A percentile compares a stretch with the other conserved stretches of the same genome.
These are phyloP conservation scores for Mizuhopecten yessoensis DNA, from an alignment of 1,140 invertebrate species.

Conservation along the genomic window DNA sequence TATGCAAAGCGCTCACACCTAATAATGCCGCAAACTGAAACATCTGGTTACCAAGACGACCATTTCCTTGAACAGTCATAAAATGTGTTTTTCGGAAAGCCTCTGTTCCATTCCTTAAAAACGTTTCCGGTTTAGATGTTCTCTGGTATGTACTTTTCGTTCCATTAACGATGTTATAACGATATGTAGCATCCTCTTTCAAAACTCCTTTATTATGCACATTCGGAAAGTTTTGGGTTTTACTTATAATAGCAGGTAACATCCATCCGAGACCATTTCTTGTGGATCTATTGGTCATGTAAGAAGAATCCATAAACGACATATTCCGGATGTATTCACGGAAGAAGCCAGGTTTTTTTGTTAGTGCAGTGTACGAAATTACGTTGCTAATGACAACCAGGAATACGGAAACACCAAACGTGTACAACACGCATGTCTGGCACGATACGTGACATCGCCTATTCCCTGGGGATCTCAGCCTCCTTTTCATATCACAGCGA, in stretches of 20 bases:
- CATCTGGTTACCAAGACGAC: conserved; percentile 72
- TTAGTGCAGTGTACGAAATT: background rate
- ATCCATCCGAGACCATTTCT: background rate
- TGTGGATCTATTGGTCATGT: background rate
- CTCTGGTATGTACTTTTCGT: no score
- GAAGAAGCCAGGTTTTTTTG: background rate
- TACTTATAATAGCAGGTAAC: background rate
- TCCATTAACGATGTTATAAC: no score
- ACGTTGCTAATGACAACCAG: background rate
- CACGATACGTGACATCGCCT: background rate
- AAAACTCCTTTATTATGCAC: no score
- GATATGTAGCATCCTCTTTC: no score
- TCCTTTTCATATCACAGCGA: background rate
- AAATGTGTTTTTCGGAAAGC: conserved; percentile 52
- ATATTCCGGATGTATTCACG: background rate
- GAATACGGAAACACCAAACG: background rate
- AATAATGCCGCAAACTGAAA: conserved; percentile 71
- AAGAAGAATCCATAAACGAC: background rate
- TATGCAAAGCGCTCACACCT: conserved; percentile 61
- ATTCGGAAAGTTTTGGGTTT: no score
- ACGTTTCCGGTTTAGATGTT: no score
- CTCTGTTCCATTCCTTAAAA: background rate
- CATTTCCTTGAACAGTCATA: conserved; percentile 58
- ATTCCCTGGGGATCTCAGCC: background rate
- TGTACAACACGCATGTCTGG: background rate